These are phyloP conservation scores for Monopis laevigella DNA, from an alignment of 2,888 invertebrate species.

Conservation along the genomic window DNA sequence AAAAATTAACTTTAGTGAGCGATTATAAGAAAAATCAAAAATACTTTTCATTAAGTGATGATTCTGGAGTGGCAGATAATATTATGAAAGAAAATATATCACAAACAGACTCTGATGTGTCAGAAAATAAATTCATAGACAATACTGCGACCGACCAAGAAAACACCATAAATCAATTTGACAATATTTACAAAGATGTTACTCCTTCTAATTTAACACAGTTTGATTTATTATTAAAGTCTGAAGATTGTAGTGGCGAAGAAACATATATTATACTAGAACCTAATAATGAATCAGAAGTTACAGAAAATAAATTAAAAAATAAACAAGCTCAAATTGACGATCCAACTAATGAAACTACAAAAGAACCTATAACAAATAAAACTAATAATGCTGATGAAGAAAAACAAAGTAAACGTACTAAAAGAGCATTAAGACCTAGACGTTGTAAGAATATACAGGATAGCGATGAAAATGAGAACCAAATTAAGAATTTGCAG, in stretches of 20 bases:
- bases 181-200: conserved; percentile 46
- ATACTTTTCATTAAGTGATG: no score
- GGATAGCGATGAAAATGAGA: conserved; percentile 30
- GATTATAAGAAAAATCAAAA: neutral
- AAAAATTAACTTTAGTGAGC: conserved; percentile 23
- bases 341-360: no score
- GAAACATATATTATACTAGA: neutral
- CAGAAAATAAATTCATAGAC: no score
- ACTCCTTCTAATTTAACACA: conserved; percentile 41
- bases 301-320: conserved; percentile 4
- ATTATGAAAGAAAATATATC: no score
- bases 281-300: neutral
- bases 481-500: conserved; percentile 47
- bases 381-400: neutral
- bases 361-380: neutral
- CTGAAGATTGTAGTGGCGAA: no score
- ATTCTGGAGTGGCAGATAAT: no score
- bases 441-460: conserved; percentile 30
- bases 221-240: conserved; percentile 31
- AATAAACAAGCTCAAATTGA: no score
- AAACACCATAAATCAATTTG: conserved; percentile 47
- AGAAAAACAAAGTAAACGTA: neutral
- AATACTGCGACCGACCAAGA: no score
- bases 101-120: no score
- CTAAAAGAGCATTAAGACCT: conserved; percentile 25